Percentiles rank a stretch among this genome's conserved stretches.
These are phyloP conservation scores for Cephalopterus ornatus DNA, from an alignment of 2,113 vertebrate genomes.

Conservation along the genomic window DNA sequence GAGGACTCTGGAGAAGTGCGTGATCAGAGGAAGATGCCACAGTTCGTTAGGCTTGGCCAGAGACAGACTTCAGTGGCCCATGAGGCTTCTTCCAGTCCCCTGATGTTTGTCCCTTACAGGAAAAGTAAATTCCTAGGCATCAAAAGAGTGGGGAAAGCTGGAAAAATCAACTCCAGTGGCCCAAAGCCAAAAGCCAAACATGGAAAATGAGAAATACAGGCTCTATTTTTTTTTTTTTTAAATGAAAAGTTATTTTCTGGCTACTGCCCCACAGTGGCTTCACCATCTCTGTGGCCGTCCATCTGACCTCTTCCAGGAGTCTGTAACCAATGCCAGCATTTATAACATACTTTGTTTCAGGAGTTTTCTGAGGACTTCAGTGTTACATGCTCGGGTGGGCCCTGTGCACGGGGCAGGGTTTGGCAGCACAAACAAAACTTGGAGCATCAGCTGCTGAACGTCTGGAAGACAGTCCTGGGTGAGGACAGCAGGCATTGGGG, in stretches of 20 bases:
- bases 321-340: neutral
- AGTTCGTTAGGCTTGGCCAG: neutral
- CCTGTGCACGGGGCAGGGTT: neutral
- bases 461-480: neutral
- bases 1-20: neutral
- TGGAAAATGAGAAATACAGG: neutral
- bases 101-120: neutral
- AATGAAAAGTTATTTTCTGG: neutral
- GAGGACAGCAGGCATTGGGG: neutral
- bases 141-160: neutral
- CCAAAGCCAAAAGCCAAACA: neutral
- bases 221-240: neutral
- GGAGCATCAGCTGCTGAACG: neutral
- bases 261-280: neutral
- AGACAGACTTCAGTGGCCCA: neutral
- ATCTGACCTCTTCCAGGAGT: neutral
- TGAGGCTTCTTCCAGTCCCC: neutral
- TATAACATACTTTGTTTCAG: neutral
- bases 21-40: neutral
- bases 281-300: neutral
- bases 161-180: neutral
- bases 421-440: neutral
- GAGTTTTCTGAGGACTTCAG: neutral
- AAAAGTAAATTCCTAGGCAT: constrained; percentile 12
- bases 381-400: rapidly evolving